Evolutionary conservation across 2,113 vertebrate species (phyloP).

Genomic region (Alectura lathami): DNA sequence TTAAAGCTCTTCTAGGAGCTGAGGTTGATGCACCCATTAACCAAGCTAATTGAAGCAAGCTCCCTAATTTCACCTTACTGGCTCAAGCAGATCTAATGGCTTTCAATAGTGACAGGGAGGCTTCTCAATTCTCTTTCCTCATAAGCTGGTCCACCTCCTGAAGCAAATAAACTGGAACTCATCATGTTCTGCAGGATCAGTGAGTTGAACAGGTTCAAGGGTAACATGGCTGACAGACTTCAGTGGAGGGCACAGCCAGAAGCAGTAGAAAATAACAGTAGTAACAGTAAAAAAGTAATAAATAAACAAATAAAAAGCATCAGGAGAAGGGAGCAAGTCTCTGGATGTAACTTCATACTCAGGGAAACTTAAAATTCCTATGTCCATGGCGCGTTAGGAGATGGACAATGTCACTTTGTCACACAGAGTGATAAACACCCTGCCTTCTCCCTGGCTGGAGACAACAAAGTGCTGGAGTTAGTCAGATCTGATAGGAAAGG

Average conservation of each 20-base stretch:
- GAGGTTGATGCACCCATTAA: neutral
- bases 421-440: neutral
- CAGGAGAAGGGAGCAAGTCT: fast-evolving
- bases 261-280: neutral
- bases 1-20: neutral
- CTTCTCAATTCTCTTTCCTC: neutral
- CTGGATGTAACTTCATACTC: neutral
- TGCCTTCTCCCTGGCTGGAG: neutral
- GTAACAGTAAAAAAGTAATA: too few species aligned
- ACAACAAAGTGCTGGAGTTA: neutral
- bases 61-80: neutral
- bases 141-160: neutral
- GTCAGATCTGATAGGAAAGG: neutral
- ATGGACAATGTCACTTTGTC: neutral
- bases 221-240: neutral
- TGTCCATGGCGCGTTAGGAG: neutral
- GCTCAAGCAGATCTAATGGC: neutral
- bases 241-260: neutral
- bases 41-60: neutral
- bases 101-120: neutral
- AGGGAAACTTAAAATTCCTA: neutral
- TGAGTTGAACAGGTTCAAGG: neutral
- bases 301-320: too few species aligned
- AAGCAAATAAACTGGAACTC: neutral
- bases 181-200: neutral